Base-by-base conservation (phyloP, 2,113 vertebrate genomes). In the Danionella cerebrum region DNA sequence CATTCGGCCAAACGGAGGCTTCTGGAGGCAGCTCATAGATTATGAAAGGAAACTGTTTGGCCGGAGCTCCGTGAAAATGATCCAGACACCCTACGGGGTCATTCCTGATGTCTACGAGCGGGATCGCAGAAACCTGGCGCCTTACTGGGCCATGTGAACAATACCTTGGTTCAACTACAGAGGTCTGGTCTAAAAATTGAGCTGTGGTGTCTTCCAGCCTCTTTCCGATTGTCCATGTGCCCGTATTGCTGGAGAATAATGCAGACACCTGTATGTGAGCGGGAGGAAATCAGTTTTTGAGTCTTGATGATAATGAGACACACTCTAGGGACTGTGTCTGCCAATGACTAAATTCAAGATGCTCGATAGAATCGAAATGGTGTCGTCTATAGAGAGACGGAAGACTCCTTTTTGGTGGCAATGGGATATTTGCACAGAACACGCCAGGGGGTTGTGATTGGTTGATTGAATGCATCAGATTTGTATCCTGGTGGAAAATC, bases 1-100 rank as follows among this genome's bases (percentile, higher is more conserved):
- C 73, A 98, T 98, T 53, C 84, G 92, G 74, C 96, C 96, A 80
- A 98, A 98, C 1, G 91, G 94, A 2, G 96, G 96, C 73, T 98
- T 98, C 91, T 98, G 95, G 95, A 85, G 91, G 74, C 96, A 98
- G 80, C 92, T 98, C 68, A 96, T 98, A 71, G 93, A 97, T 72
- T 98, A 98, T 2, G 96, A 98, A 81, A 90, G 92, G 80, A 95
- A 96, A 89, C 90, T 98, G 67, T 98, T 93, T 8, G 96, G 96
- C 65, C 94, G 92, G 80, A 93, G 90, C 42, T 90, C 93, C 31
- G 95, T 98, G 38, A 96, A 96, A 89, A 95, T 98, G 94, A 90
- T 98, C 78, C 93, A 96, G 87, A 96, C 95, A 0, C 93, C 94
- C 4, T 96, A 96, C 2, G 95, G 95, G 75, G 77, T 96, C 73